Evolutionary conservation across 2,888 invertebrate genomes (phyloP).

Genomic region (Antitype chi): DNA sequence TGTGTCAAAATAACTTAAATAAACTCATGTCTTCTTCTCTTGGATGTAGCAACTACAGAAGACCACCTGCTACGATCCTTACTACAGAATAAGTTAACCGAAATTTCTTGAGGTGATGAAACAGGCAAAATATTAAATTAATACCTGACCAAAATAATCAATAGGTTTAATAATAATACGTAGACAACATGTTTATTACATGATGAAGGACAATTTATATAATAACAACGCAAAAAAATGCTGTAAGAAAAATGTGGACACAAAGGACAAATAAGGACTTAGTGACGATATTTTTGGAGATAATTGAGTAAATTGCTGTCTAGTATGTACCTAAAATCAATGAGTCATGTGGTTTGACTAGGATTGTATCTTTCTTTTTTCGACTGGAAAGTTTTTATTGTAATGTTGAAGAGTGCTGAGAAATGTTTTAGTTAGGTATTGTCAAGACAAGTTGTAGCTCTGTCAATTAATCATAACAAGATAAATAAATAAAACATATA

Average conservation of each 20-base stretch:
- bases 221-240: conserved; percentile 24
- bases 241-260: conserved; percentile 26
- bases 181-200: neutral
- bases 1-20: neutral
- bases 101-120: neutral
- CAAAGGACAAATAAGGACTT: conserved; percentile 35
- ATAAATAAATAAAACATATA: neutral
- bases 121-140: neutral
- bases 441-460: neutral
- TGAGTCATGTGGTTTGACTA: conserved; percentile 23
- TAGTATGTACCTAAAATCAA: conserved; percentile 15
- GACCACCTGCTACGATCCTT: neutral
- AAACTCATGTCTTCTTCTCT: neutral
- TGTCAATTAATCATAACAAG: neutral
- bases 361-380: conserved; percentile 5
- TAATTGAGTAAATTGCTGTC: conserved; percentile 51
- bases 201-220: conserved; percentile 11
- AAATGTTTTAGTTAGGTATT: neutral
- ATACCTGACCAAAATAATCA: neutral
- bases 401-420: conserved; percentile 11
- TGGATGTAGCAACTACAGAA: neutral
- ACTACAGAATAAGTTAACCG: neutral
- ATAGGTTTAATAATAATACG: neutral
- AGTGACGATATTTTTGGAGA: conserved; percentile 27
- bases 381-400: neutral